Evolutionary conservation across 2,113 vertebrate genomes (phyloP).

Genomic region (Argyrosomus japonicus): DNA sequence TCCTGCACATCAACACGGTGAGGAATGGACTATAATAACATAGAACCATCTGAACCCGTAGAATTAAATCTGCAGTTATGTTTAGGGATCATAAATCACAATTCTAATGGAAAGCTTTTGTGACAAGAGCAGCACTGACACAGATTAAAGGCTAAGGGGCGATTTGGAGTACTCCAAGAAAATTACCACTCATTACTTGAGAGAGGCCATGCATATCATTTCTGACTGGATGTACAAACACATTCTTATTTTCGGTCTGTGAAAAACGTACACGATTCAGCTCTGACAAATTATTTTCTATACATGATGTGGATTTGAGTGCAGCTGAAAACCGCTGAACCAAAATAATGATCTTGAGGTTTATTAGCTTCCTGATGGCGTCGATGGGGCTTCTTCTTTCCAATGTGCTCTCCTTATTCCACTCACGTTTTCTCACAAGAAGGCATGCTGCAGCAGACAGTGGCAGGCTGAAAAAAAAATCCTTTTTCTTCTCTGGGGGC

Average conservation of each 20-base stretch:
- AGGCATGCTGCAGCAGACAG: constrained; percentile 15
- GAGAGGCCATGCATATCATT: constrained; percentile 12
- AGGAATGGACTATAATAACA: neutral
- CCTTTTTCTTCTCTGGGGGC: neutral
- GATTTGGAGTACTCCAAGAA: constrained; percentile 24
- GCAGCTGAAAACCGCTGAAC: constrained; percentile 20
- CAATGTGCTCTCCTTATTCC: constrained; percentile 13
- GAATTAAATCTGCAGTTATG: constrained; percentile 4
- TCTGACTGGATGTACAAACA: neutral
- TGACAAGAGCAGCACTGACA: constrained; percentile 20
- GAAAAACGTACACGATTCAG: neutral
- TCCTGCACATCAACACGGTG: no score
- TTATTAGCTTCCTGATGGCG: constrained; percentile 43
- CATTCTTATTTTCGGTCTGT: neutral
- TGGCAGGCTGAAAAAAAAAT: neutral
- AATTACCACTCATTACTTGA: constrained; percentile 22
- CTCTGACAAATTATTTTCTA: constrained; percentile 8
- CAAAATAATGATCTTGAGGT: constrained; percentile 32
- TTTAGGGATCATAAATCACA: constrained; percentile 22
- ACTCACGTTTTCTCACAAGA: constrained; percentile 27
- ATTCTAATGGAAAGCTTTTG: constrained; percentile 18
- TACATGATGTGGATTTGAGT: neutral
- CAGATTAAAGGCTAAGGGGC: constrained; percentile 17
- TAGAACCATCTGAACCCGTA: neutral
- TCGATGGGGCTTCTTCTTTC: constrained; percentile 6